A percentile compares a stretch with the other conserved stretches of the same genome.
phyloP scores from a whole-genome alignment of 2,888 invertebrate species.

The Digitonthophagus gazella region DNA sequence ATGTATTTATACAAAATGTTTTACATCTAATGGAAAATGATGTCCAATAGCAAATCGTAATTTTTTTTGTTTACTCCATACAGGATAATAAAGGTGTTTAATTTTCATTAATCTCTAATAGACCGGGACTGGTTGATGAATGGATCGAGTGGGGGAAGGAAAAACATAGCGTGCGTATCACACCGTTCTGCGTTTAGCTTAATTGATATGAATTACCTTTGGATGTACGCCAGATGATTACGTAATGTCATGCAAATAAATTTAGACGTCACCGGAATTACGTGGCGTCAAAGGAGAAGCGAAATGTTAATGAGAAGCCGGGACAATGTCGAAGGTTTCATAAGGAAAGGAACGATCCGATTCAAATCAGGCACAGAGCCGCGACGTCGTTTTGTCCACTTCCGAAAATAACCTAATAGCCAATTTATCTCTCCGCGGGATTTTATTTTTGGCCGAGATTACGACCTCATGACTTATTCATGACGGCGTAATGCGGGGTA shows the following conservation, averaged over 20 bases:
- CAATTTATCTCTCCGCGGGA: constrained; percentile 13
- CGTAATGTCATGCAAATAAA: not conserved
- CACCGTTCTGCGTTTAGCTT: not conserved
- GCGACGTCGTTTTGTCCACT: constrained; percentile 4
- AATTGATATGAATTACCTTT: not conserved
- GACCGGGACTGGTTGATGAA: not conserved
- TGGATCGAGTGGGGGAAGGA: not conserved
- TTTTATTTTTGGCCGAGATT: constrained; percentile 12
- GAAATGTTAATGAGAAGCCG: not conserved
- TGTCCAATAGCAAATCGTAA: too few species aligned
- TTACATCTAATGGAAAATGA: not conserved
- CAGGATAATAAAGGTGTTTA: not conserved
- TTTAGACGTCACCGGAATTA: not conserved
- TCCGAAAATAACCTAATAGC: constrained; percentile 13
- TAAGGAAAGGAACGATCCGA: not conserved
- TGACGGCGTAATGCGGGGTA: constrained; percentile 7
- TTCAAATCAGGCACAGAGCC: not conserved
- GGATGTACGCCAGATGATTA: not conserved
- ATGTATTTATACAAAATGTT: not conserved
- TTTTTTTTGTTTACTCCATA: too few species aligned
- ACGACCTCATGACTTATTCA: constrained; percentile 13
- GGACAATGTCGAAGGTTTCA: not conserved
- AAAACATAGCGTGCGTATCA: not conserved
- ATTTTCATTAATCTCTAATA: not conserved
- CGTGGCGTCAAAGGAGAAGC: not conserved